These are phyloP conservation scores for Liparis tanakae DNA, from an alignment of 2,797 vertebrate species.

Conservation along the genomic window DNA sequence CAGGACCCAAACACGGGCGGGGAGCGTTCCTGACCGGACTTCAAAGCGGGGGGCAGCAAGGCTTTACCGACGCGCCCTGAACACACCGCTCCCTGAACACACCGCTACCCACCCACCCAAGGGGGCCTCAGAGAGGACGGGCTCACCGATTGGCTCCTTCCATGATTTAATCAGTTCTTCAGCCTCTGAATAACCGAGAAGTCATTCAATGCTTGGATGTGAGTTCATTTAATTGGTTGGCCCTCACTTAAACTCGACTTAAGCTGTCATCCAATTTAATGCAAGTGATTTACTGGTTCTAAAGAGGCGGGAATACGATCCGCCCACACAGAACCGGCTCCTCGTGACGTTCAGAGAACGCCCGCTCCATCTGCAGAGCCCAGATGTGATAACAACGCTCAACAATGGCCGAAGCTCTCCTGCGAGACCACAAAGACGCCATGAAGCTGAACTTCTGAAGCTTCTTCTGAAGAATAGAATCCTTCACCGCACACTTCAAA, in stretches of 20 bases:
- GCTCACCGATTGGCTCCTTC: constrained; percentile 58
- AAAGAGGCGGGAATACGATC: constrained; percentile 23
- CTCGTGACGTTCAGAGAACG: constrained; percentile 48
- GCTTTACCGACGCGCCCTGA: constrained; percentile 43
- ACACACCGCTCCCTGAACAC: constrained; percentile 37
- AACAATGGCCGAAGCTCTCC: constrained; percentile 43
- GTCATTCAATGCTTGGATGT: constrained; percentile 40
- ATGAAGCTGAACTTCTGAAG: constrained; percentile 61
- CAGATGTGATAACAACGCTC: constrained; percentile 42
- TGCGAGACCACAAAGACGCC: constrained; percentile 57
- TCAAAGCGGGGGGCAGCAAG: constrained; percentile 60
- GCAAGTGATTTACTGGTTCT: constrained; percentile 22
- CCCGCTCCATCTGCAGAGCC: constrained; percentile 40
- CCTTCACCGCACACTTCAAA: constrained; percentile 47
- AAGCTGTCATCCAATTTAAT: constrained; percentile 45
- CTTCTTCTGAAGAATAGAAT: constrained; percentile 21
- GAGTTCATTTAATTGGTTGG: constrained; percentile 57
- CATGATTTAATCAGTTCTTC: constrained; percentile 44
- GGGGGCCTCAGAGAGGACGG: constrained; percentile 37
- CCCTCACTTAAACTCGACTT: constrained; percentile 43
- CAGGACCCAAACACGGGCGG: constrained; percentile 57
- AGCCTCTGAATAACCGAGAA: constrained; percentile 24
- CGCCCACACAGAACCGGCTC: constrained; percentile 1
- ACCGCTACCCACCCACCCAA: constrained; percentile 50
- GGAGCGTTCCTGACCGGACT: constrained; percentile 60